phyloP scores from a whole-genome alignment of 2,113 vertebrate genomes.

The Indicator indicator region DNA sequence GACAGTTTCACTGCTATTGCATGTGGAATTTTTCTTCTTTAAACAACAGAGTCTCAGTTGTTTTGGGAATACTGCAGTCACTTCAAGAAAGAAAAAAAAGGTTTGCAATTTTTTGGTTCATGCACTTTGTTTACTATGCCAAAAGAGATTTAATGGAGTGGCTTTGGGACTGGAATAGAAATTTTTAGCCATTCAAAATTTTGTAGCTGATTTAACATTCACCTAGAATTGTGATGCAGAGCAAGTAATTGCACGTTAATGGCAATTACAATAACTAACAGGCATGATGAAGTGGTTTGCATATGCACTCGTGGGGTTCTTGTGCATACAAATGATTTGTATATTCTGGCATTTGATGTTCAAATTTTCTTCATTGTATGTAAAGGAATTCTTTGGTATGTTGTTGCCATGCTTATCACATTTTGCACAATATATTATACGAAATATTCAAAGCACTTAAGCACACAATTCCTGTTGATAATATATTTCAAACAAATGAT shows the following conservation, averaged over 20 bases:
- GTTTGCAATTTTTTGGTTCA: not conserved
- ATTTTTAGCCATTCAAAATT: conserved; percentile 22
- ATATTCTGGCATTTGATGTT: conserved; percentile 9
- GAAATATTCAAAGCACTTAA: not conserved
- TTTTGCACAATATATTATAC: not conserved
- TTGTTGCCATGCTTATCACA: not conserved
- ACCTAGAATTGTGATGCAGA: conserved; percentile 27
- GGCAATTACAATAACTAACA: conserved; percentile 50
- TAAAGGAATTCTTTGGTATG: not conserved
- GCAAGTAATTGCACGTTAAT: conserved; percentile 41
- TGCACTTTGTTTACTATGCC: not conserved
- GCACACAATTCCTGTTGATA: not conserved
- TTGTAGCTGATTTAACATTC: conserved; percentile 38
- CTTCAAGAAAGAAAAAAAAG: not conserved
- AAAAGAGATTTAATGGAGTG: not conserved
- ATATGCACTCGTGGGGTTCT: not conserved
- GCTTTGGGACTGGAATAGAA: not conserved
- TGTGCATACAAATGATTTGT: conserved; percentile 11
- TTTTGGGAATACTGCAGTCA: not conserved
- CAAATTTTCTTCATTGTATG: not conserved
- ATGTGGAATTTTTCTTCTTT: not conserved
- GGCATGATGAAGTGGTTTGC: conserved; percentile 33
- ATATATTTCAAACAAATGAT: not conserved
- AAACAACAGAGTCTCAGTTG: not conserved
- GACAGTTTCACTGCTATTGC: not conserved